Evolutionary conservation across 1,140 invertebrate genomes (phyloP), one percentile per base, ranked within the genome.

Genomic region (Dryas iulia): DNA sequence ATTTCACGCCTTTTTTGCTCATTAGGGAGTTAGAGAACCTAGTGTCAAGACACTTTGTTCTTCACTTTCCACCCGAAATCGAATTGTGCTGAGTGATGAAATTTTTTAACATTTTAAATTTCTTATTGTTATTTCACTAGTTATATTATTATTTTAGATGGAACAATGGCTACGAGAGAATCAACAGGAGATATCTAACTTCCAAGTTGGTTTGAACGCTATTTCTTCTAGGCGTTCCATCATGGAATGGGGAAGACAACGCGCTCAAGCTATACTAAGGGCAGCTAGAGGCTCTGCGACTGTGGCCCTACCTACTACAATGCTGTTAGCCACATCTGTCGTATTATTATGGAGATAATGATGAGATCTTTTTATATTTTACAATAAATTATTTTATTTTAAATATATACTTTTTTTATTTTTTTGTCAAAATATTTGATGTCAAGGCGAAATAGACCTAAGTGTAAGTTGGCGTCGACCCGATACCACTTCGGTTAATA

Each of bases 181-280:
- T 25, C 66, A 81, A 58, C 67, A 63, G 0, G 53, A 35, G 1
- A 64, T 89, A 30, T 79, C 85, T 0, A 78, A 83, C 33, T 77
- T 69, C 58, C 65, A 70, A n/a, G 71, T 75, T 2, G 89, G 86
- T 7, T 57, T 87, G 2, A 83, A 59, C 25, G 77, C 82, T 5
- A 83, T 91, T 53, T 14, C 25, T 0, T 83, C 80, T n/a, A 73
- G 83, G 1, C 77, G 85, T 26, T 26, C 64, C 6, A 87, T 69
- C 58, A 86, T 86, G 76, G 31, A 79, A 10, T 91, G 89, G 89
- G 89, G 89, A 3, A 80, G 76, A 0, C 73, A 82, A 0, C 72
- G 63, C n/a, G 86, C 82, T 0, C 59, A 78, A 0, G 59, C 14
- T 5, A 79, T 91, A 5, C 21, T 90, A 3, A 59, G 52, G 31